These are phyloP conservation scores for Drosophila melanosoma DNA, from an alignment of 2,888 invertebrate genomes.

Conservation along the genomic window DNA sequence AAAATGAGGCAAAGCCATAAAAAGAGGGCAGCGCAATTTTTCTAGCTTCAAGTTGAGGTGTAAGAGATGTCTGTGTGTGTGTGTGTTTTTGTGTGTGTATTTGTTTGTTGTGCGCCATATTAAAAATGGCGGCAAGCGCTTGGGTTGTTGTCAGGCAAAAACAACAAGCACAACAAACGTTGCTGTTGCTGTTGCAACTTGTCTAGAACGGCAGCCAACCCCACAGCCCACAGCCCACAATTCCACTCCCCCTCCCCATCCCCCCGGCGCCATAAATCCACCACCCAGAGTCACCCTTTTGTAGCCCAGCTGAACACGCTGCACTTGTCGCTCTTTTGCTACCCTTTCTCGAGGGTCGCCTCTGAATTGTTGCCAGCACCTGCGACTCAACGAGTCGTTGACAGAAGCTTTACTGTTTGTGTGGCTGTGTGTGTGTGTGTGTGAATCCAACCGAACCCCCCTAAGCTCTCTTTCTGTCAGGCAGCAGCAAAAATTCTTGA, in stretches of 20 bases:
- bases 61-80: slow-evolving; percentile 33
- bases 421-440: slow-evolving; percentile 5
- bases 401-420: slow-evolving; percentile 47
- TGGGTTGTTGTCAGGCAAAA: slow-evolving; percentile 49
- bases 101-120: slow-evolving; percentile 69
- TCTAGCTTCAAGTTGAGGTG: slow-evolving; percentile 55
- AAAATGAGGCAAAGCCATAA: slow-evolving; percentile 48
- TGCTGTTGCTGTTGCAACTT: slow-evolving; percentile 59
- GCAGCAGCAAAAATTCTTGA: slow-evolving; percentile 67
- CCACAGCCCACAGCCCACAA: slow-evolving; percentile 2
- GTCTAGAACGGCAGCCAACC: slow-evolving; percentile 36
- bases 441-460: slow-evolving; percentile 17
- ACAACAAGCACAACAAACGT: slow-evolving; percentile 53
- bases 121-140: slow-evolving; percentile 81
- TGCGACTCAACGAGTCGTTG: slow-evolving; percentile 48
- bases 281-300: slow-evolving; percentile 30
- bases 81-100: slow-evolving; percentile 24
- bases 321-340: slow-evolving; percentile 46
- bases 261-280: background rate
- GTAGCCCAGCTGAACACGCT: slow-evolving; percentile 14
- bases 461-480: background rate
- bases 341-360: slow-evolving; percentile 29
- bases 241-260: background rate
- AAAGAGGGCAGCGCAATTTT: slow-evolving; percentile 46
- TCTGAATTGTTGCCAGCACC: slow-evolving; percentile 56